A percentile compares a stretch with the other conserved stretches of the same genome.
Conservation (phyloP, 2,113 vertebrate species). For the Onychostoma macrolepis region DNA sequence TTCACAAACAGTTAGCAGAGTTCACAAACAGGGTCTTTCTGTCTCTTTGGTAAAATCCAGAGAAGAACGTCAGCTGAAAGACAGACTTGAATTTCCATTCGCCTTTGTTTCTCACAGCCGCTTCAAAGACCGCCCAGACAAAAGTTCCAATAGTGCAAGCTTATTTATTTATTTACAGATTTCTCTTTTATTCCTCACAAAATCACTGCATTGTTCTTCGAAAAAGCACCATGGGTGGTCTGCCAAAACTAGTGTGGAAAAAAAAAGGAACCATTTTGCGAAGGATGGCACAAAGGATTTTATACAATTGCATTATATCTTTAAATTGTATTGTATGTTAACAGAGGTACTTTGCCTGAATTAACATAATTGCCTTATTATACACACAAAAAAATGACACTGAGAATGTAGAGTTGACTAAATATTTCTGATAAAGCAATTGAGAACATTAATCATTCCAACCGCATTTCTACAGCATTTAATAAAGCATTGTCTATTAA, state of each 20-base stretch:
- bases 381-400: not conserved
- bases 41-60: constrained; percentile 15
- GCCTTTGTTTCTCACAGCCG: constrained; percentile 6
- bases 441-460: constrained; percentile 10
- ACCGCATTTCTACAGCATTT: not conserved
- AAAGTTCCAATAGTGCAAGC: constrained; percentile 39
- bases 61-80: not conserved
- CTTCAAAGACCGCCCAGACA: constrained; percentile 37
- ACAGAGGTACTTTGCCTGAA: not conserved
- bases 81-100: constrained; percentile 23
- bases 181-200: constrained; percentile 37
- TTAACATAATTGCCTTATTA: not conserved
- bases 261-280: not conserved
- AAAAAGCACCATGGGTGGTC: constrained; percentile 39
- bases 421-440: not conserved
- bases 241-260: not conserved
- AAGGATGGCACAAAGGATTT: not conserved
- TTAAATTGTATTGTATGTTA: not conserved
- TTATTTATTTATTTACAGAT: constrained; percentile 41
- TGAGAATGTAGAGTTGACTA: not conserved
- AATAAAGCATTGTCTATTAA: constrained; percentile 1
- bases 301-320: constrained; percentile 5
- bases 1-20: constrained; percentile 38
- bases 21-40: constrained; percentile 22
- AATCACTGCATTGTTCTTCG: constrained; percentile 27